Evolutionary conservation across 2,888 invertebrate species (phyloP).

Genomic region (Cordilura impudica): DNA sequence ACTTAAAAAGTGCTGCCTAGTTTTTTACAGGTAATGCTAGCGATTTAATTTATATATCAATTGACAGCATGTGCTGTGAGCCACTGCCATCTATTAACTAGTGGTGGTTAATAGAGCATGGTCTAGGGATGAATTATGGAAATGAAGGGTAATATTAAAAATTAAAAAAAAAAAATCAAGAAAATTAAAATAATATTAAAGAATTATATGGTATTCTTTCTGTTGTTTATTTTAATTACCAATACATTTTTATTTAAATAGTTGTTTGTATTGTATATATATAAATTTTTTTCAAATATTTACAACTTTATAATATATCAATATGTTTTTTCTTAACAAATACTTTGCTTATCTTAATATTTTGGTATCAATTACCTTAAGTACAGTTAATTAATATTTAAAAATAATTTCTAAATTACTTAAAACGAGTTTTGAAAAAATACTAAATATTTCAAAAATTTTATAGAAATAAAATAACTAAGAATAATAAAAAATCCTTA

Average conservation of each 20-base stretch:
- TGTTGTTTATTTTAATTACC: neutral
- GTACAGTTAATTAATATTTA: too few relatives aligned
- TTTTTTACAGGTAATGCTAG: too few relatives aligned
- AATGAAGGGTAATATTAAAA: too few relatives aligned
- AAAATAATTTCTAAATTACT: neutral
- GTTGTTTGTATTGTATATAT: too few relatives aligned
- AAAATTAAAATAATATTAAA: too few relatives aligned
- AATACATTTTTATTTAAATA: neutral
- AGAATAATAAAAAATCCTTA: neutral
- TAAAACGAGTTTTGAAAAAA: constrained; percentile 4
- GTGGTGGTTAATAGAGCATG: too few relatives aligned
- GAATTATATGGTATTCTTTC: neutral
- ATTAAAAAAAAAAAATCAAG: too few relatives aligned
- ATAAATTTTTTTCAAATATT: constrained; percentile 15
- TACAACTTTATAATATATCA: constrained; percentile 43
- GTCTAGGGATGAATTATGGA: too few relatives aligned
- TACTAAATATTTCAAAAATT: constrained; percentile 6
- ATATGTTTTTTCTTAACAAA: constrained; percentile 19
- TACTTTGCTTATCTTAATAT: neutral
- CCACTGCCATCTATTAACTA: too few relatives aligned
- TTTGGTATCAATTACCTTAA: neutral
- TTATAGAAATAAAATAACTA: neutral
- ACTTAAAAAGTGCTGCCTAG: constrained; percentile 21
- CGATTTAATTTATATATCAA: too few relatives aligned
- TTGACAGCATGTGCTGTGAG: too few relatives aligned